These are phyloP conservation scores for Dipodomys merriami DNA, from an alignment of 2,113 vertebrate genomes.

Conservation along the genomic window DNA sequence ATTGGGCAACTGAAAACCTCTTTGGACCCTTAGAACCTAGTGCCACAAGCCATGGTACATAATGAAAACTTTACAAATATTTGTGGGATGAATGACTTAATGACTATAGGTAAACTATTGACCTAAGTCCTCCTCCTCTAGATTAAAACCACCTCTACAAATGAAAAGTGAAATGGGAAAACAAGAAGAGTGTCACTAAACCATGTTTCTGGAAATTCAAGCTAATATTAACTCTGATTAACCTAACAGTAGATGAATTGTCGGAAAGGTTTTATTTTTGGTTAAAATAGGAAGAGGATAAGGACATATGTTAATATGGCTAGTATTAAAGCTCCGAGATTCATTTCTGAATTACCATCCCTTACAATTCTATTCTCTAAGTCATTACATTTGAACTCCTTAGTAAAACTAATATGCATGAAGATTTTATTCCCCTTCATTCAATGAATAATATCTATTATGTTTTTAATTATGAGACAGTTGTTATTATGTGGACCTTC, in stretches of 20 bases:
- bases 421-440: not conserved
- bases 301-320: not conserved
- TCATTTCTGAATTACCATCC: not conserved
- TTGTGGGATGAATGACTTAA: not conserved
- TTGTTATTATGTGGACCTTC: not conserved
- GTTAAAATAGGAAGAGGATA: not conserved
- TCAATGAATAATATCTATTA: not conserved
- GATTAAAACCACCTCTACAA: not conserved
- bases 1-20: not conserved
- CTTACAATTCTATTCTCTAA: not conserved
- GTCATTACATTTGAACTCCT: not conserved
- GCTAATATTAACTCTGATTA: not conserved
- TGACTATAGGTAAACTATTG: not conserved
- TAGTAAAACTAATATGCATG: not conserved
- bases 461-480: not conserved
- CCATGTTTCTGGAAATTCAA: not conserved
- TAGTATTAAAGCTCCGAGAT: not conserved
- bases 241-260: not conserved
- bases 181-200: not conserved
- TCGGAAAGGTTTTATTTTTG: not conserved
- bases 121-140: not conserved
- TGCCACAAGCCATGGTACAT: not conserved
- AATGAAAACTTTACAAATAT: not conserved
- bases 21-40: not conserved
- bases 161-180: constrained; percentile 4